Evolutionary conservation across 2,797 vertebrate genomes (phyloP), one percentile per base, ranked within the genome.

Genomic region (Ctenopoma kingsleyae): DNA sequence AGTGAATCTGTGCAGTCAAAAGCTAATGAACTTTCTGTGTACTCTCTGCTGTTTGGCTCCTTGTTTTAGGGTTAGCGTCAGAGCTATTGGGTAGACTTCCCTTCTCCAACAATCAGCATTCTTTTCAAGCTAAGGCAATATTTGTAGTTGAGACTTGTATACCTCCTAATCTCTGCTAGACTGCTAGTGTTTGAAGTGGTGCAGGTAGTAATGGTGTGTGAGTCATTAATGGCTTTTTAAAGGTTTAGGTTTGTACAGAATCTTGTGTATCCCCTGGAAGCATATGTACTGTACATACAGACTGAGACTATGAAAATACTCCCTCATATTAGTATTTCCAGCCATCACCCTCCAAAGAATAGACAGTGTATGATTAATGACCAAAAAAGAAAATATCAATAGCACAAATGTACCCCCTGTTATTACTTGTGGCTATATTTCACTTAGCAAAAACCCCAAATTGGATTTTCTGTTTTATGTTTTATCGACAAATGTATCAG

Each of bases 21-120:
- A 56, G 38, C 36, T 50, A 70, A 60, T 36, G 63, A 83, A 67
- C n/a, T 36, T 66, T 74, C 68, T 0, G 0, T 72, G 60, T 47
- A 13, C 8, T 57, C 57, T 75, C 65, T 0, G 0, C 49, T 36
- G 5, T 65, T 76, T 71, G 53, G 50, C 67, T 72, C 27, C 15
- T 50, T 51, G 36, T 54, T 47, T 46, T 22, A 60, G 44, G 25
- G 12, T 51, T 71, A 23, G 17, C 10, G 19, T 79, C 48, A 46
- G 8, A 53, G 60, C 57, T 44, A 27, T 49, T 5, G 43, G 35
- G 59, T 12, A 11, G 13, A 49, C 32, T 47, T 67, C 22, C 41
- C 22, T 16, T 8, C 12, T 74, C 20, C 30, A 19, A 38, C 20
- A 17, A 43, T 50, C 25, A 20, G 5, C 19, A 13, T 47, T 23